Conservation (phyloP, 37 sponge, comb jelly and placozoan species). For the Diacarnus erythraeanus region DNA sequence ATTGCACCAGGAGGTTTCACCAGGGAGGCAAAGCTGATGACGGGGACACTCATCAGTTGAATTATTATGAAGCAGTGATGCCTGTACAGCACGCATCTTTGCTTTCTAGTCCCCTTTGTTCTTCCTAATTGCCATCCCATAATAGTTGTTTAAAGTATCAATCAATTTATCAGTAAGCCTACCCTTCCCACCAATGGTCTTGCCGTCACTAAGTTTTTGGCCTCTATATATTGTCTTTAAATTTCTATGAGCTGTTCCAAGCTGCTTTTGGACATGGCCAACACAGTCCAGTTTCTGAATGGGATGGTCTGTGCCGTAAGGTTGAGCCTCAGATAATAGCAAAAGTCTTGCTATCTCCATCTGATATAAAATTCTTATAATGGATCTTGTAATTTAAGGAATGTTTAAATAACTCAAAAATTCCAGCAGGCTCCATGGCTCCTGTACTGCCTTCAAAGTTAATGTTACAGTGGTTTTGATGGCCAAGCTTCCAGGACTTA, state of each 20-base stretch:
- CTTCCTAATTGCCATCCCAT: slow-evolving; percentile 28
- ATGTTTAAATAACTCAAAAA: not conserved
- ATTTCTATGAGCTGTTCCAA: slow-evolving; percentile 18
- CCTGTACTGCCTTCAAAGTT: slow-evolving; percentile 21
- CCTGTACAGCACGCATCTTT: slow-evolving; percentile 36
- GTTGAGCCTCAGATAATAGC: slow-evolving; percentile 4
- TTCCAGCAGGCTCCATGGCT: slow-evolving; percentile 30
- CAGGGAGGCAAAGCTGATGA: slow-evolving; percentile 23
- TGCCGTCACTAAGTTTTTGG: not conserved
- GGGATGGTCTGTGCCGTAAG: slow-evolving; percentile 16
- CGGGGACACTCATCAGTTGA: slow-evolving; percentile 26
- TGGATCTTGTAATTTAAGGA: slow-evolving; percentile 11
- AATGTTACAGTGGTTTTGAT: not conserved
- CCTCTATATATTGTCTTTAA: slow-evolving; percentile 7
- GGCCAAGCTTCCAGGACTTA: slow-evolving; percentile 5
- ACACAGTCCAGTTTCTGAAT: slow-evolving; percentile 25
- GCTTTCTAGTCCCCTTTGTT: slow-evolving; percentile 7
- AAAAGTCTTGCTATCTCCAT: slow-evolving; percentile 25
- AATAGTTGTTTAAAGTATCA: slow-evolving; percentile 36
- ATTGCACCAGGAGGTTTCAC: slow-evolving; percentile 37
- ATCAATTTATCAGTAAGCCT: slow-evolving; percentile 21
- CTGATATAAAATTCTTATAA: slow-evolving; percentile 3
- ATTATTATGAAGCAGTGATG: slow-evolving; percentile 13
- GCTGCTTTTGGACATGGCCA: slow-evolving; percentile 32
- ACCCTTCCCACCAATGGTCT: slow-evolving; percentile 36